Evolutionary conservation across 2,797 vertebrate species (phyloP).

Genomic region (Leptoclinus maculatus): DNA sequence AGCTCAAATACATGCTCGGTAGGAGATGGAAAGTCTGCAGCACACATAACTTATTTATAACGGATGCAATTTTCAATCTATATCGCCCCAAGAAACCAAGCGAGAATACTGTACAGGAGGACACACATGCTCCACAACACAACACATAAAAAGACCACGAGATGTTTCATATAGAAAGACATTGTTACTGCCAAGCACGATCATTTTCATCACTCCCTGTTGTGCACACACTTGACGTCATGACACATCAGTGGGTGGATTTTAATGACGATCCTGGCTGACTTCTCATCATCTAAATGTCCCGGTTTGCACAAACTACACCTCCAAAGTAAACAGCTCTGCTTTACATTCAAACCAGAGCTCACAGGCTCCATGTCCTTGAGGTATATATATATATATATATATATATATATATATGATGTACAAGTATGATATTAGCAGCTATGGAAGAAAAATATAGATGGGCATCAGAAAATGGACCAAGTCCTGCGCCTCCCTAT

Average conservation of each 20-base stretch:
- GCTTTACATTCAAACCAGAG: constrained; percentile 16
- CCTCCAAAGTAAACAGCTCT: constrained; percentile 18
- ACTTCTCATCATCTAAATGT: constrained; percentile 6
- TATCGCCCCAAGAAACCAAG: constrained; percentile 26
- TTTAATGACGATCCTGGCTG: constrained; percentile 14
- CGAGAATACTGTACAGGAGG: not conserved
- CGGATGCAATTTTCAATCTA: constrained; percentile 37
- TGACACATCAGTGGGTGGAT: constrained; percentile 40
- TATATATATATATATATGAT: not conserved
- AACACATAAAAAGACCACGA: not conserved
- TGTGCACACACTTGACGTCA: constrained; percentile 2
- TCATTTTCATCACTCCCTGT: constrained; percentile 7
- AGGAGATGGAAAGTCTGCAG: constrained; percentile 40
- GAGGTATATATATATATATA: too few relatives aligned
- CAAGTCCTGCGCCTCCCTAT: not conserved
- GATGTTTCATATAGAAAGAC: not conserved
- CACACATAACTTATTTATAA: constrained; percentile 47
- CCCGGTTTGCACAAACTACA: not conserved
- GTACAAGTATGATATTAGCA: not conserved
- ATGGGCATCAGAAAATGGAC: not conserved
- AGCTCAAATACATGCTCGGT: constrained; percentile 28
- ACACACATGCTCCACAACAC: not conserved
- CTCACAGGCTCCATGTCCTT: not conserved
- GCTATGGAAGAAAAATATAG: not conserved
- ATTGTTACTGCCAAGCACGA: not conserved